Percentiles rank a stretch among this genome's conserved stretches.
phyloP scores from a whole-genome alignment of 2,888 invertebrate genomes.

The Tetrapedia diversipes region DNA sequence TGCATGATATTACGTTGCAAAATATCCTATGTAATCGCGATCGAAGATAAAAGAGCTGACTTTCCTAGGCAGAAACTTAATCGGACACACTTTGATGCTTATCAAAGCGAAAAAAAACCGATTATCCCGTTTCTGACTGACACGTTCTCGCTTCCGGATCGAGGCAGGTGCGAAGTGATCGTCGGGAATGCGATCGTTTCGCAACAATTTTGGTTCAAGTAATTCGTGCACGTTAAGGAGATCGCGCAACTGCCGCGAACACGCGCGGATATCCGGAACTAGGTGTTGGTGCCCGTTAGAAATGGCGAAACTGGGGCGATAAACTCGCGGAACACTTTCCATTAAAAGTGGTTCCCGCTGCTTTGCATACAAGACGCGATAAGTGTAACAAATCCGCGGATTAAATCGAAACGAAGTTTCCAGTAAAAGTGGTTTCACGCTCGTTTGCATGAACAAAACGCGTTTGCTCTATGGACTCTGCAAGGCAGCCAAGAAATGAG shows the following conservation, averaged over 20 bases:
- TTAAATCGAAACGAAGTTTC: slow-evolving; percentile 10
- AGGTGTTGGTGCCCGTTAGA: not conserved
- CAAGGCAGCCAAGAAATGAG: not conserved
- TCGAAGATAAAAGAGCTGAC: slow-evolving; percentile 11
- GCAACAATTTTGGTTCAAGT: not conserved
- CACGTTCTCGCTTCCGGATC: not conserved
- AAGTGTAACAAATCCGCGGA: not conserved
- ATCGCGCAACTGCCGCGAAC: slow-evolving; percentile 3
- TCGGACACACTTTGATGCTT: slow-evolving; percentile 29
- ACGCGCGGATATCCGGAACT: slow-evolving; percentile 4
- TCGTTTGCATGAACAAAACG: slow-evolving; percentile 2
- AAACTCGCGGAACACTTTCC: slow-evolving; percentile 48
- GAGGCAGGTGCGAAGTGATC: slow-evolving; percentile 1
- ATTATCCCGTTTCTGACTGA: slow-evolving; percentile 15
- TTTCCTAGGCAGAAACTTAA: slow-evolving; percentile 53
- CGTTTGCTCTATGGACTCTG: not conserved
- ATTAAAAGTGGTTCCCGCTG: slow-evolving; percentile 40
- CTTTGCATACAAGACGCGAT: slow-evolving; percentile 30
- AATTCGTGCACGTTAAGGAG: not conserved
- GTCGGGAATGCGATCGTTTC: not conserved
- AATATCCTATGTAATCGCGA: not conserved
- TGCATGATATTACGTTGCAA: slow-evolving; percentile 6
- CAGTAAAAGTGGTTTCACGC: slow-evolving; percentile 36
- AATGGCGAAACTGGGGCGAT: slow-evolving; percentile 43
- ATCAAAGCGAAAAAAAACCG: slow-evolving; percentile 24